Evolutionary conservation across 1,140 invertebrate genomes (phyloP), one percentile per base, ranked within the genome.

Genomic region (Papilio glaucus): DNA sequence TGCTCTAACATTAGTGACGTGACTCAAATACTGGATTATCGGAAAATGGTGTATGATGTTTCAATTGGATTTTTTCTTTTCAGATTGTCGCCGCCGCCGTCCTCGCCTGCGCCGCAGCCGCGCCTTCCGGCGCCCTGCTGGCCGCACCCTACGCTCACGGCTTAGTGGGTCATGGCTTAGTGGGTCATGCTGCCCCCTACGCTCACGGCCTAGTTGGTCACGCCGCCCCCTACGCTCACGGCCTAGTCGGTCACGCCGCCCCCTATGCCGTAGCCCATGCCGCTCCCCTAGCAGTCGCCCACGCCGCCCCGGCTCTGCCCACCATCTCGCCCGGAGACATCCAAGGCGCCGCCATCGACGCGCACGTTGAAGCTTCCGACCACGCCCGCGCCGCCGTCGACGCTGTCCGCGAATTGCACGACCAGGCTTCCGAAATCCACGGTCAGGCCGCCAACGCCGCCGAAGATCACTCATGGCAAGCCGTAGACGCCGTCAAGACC

Each of bases 381-480:
- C 90, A 92, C 74, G 88, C 81, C 78, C 90, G 90, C 73, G 85
- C 89, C 61, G 84, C 89, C 62, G 86, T 86, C 71, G 88, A 93
- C 72, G 87, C 88, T 57, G 85, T 81, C 73, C 86, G 91, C 57
- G 93, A 94, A 87, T 85, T 79, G 76, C 93, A 94, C 85, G 95
- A 95, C 93, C 94, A 95, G 82, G 90, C 94, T 74, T 87, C 94
- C 77, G 94, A 95, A 83, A 81, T 93, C 76, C 86, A 94, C n/a
- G 94, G 94, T 37, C 93, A 94, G 77, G 94, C 93, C 76, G 81
- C 92, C 79, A 95, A 94, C 86, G 94, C 94, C 76, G 94, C 94
- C 76, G 88, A 92, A 75, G 93, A 94, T 76, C 85, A 91, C 84
- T 91, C 93, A 41, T 91, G 91, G 88, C 94, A 94, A 80, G 85